Evolutionary conservation across 2,797 vertebrate genomes (phyloP).

Genomic region (Neostethus bicornis): DNA sequence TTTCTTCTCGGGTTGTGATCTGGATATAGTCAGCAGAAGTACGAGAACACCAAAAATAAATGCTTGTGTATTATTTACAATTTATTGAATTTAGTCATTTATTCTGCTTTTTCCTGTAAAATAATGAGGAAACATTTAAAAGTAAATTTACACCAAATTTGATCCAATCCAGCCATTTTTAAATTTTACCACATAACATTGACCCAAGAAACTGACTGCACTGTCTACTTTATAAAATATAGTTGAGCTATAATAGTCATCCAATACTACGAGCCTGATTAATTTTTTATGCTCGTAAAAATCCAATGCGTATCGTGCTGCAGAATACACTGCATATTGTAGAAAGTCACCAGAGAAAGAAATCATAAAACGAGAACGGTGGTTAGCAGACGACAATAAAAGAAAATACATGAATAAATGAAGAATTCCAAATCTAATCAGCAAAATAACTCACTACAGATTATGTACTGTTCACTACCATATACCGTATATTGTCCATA

Average conservation of each 20-base stretch:
- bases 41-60: conserved; percentile 10
- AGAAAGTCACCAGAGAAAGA: not conserved
- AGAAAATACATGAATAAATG: not conserved
- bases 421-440: too few species aligned
- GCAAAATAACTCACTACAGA: too few species aligned
- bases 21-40: conserved; percentile 28
- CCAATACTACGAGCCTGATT: not conserved
- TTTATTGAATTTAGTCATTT: not conserved
- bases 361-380: not conserved
- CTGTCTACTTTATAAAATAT: not conserved
- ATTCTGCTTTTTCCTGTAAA: too few species aligned
- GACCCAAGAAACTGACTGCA: not conserved
- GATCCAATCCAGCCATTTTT: too few species aligned
- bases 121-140: too few species aligned
- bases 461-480: too few species aligned
- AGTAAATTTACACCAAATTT: too few species aligned
- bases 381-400: not conserved
- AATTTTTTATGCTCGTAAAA: conserved; percentile 6
- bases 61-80: conserved; percentile 13
- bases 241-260: not conserved
- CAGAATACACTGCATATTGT: too few species aligned
- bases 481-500: too few species aligned
- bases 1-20: conserved; percentile 45
- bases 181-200: not conserved
- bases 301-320: not conserved